Evolutionary conservation across 2,888 invertebrate genomes (phyloP), one percentile per base, ranked within the genome.

Genomic region (Ellobium chinense): DNA sequence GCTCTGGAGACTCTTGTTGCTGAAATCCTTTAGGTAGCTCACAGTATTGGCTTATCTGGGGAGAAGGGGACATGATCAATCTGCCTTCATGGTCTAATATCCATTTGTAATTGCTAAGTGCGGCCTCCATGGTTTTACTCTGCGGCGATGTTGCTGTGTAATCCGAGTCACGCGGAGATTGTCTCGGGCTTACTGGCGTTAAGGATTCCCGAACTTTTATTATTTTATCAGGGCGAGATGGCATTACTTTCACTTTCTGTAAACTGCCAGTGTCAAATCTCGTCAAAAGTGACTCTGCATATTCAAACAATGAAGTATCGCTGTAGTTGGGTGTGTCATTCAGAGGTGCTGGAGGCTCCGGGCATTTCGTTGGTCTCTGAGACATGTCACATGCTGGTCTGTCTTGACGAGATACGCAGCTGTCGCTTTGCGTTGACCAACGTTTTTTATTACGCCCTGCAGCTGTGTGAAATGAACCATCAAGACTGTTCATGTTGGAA

Each of bases 191-290:
- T 9, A 63, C 54, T 27, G 74, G 74, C 29, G 27, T 46, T 14
- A 74, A 34, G 2, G 74, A 62, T 1, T 14, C 12, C 39, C n/a
- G 37, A 21, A 29, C 63, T 39, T 62, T 29, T 14, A 66, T 46
- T 24, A 76, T 76, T 34, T 4, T 65, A 3, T 66, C 66, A 1
- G 76, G 54, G 3, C 39, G 29, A 63, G 76, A 76, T 1, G 66
- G 66, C 66, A 76, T 76, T 29, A 76, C 76, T 58, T 66, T 76
- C 1, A 76, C 76, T 29, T 66, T 66, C 36, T 66, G 39, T 1
- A 36, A 56, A 29, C 54, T 76, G 12, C 76, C 76, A n/a, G 65
- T 31, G 5, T 46, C 36, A 12, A 63, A 24, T 37, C 62, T 74
- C 3, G 54, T n/a, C 12, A n/a, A 34, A 31, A 76, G 66, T 1